These are phyloP conservation scores for Cyanistes caeruleus DNA, from an alignment of 2,113 vertebrate species.

Conservation along the genomic window DNA sequence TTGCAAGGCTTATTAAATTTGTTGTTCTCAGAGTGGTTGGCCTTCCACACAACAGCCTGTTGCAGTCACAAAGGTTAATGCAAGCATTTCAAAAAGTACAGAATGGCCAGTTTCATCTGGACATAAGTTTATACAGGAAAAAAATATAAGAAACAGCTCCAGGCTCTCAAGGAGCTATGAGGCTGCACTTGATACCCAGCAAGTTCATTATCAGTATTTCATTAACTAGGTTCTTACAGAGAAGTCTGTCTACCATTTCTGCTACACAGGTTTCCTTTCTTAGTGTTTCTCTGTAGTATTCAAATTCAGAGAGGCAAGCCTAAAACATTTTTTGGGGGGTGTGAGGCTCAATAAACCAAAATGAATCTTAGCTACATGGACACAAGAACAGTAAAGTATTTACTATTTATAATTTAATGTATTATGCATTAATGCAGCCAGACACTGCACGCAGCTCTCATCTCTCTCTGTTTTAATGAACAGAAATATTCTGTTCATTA, in stretches of 20 bases:
- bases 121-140: not conserved
- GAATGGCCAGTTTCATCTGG: slow-evolving; percentile 11
- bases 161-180: slow-evolving; percentile 12
- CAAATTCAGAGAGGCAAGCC: not conserved
- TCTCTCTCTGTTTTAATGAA: not conserved
- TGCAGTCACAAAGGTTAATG: slow-evolving; percentile 4
- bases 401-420: too few species aligned
- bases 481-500: not conserved
- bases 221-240: slow-evolving; percentile 54
- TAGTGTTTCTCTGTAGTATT: not conserved
- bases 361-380: not conserved
- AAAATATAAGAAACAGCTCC: not conserved
- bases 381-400: not conserved
- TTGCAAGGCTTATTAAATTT: slow-evolving; percentile 44
- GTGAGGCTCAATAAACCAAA: not conserved
- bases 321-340: not conserved
- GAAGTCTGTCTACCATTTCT: not conserved
- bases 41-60: not conserved
- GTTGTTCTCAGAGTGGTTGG: not conserved
- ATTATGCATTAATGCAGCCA: too few species aligned
- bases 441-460: not conserved
- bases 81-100: not conserved
- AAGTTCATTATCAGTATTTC: slow-evolving; percentile 28
- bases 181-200: not conserved
- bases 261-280: not conserved